phyloP scores from a whole-genome alignment of 1,140 invertebrate species.

The Caenorhabditis brenneri region DNA sequence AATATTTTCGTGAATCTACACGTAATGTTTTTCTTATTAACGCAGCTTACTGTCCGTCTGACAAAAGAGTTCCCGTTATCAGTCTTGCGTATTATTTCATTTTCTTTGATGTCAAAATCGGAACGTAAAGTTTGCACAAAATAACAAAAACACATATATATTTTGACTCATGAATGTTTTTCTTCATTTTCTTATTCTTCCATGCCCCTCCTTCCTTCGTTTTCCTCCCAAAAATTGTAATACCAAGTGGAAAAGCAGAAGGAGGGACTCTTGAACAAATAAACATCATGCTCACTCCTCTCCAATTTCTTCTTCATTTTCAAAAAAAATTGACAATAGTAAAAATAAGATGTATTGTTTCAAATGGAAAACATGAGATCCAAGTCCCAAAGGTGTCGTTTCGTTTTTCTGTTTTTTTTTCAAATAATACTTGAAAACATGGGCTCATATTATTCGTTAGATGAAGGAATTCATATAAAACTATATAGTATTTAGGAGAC shows the following conservation, averaged over 20 bases:
- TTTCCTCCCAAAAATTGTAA: background rate
- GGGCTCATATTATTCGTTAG: background rate
- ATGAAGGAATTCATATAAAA: too few relatives aligned
- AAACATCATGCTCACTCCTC: conserved; percentile 38
- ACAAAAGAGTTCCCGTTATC: background rate
- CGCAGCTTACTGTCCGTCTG: too few relatives aligned
- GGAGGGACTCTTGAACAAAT: conserved; percentile 32
- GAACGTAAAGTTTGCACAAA: conserved; percentile 20
- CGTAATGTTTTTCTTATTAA: too few relatives aligned
- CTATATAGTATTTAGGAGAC: too few relatives aligned
- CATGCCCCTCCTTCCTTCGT: background rate
- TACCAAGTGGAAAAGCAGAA: conserved; percentile 40
- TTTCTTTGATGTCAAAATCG: background rate
- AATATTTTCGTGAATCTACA: too few relatives aligned
- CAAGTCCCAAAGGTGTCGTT: background rate
- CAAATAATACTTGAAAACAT: background rate
- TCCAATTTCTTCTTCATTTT: conserved; percentile 36
- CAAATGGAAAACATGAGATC: background rate
- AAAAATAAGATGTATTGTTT: conserved; percentile 34
- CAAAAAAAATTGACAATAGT: conserved; percentile 21
- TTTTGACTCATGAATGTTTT: background rate
- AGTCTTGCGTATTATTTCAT: conserved; percentile 1
- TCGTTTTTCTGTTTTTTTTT: background rate
- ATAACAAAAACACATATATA: background rate
- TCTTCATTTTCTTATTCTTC: background rate